Conservation (phyloP, 2,888 invertebrate genomes). For the Drosophila conformis region DNA sequence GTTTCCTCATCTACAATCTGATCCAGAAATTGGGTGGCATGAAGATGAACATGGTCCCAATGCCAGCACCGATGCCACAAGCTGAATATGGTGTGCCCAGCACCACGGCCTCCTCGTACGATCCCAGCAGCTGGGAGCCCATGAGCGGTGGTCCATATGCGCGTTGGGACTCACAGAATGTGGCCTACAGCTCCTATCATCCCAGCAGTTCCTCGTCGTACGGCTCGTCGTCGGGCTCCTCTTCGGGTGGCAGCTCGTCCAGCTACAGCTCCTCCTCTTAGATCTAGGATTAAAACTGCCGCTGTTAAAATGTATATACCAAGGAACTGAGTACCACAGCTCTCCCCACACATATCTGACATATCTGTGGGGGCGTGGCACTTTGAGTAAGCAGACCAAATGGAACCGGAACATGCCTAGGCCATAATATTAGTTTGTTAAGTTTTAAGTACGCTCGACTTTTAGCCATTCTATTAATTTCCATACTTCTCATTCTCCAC, state of each 20-base stretch:
- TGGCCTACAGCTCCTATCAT: slow-evolving; percentile 90
- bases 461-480: slow-evolving; percentile 70
- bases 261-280: slow-evolving; percentile 79
- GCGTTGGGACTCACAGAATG: slow-evolving; percentile 90
- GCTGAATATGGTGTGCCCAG: slow-evolving; percentile 90
- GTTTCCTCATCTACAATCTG: slow-evolving; percentile 92
- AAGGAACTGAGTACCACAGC: slow-evolving; percentile 49
- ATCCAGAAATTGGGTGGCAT: slow-evolving; percentile 92
- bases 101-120: slow-evolving; percentile 90
- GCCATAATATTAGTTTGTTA: slow-evolving; percentile 67
- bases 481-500: slow-evolving; percentile 13
- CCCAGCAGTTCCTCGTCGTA: slow-evolving; percentile 88
- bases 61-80: slow-evolving; percentile 87
- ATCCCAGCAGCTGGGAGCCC: slow-evolving; percentile 89
- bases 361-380: slow-evolving; percentile 36
- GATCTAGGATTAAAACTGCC: slow-evolving; percentile 37
- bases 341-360: background rate
- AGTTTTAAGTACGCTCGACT: slow-evolving; percentile 59
- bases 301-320: slow-evolving; percentile 65
- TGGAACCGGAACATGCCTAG: slow-evolving; percentile 70
- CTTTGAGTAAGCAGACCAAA: slow-evolving; percentile 69
- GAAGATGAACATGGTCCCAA: slow-evolving; percentile 89
- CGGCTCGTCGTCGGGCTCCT: slow-evolving; percentile 78
- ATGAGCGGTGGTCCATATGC: slow-evolving; percentile 91
- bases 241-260: slow-evolving; percentile 74